These are phyloP conservation scores for Anisognathus igniventris DNA, from an alignment of 2,797 vertebrate genomes.

Conservation along the genomic window DNA sequence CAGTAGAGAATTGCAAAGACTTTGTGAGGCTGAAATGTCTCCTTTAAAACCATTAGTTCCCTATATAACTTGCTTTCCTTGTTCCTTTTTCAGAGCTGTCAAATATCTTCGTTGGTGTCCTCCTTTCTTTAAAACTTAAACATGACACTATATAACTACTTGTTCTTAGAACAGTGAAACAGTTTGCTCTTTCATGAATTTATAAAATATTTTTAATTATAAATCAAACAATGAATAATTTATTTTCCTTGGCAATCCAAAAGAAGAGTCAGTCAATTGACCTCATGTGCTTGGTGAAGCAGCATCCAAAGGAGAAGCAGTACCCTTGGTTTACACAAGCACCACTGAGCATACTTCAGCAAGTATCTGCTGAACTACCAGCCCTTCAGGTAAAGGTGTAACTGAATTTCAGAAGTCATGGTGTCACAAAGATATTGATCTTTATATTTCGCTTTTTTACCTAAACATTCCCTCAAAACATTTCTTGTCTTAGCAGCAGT, in stretches of 20 bases:
- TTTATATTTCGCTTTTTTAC: background rate
- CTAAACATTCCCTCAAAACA: background rate
- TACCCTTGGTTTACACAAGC: background rate
- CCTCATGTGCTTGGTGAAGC: background rate
- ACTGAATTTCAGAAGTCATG: background rate
- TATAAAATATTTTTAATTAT: conserved; percentile 24
- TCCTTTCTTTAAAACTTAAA: background rate
- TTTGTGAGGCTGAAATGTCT: background rate
- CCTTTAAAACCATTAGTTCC: background rate
- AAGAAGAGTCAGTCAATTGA: background rate
- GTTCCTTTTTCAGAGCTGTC: background rate
- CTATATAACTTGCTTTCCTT: background rate
- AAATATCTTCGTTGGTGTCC: background rate
- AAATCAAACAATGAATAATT: background rate
- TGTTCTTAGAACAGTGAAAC: background rate
- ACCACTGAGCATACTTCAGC: background rate
- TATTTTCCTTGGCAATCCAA: background rate
- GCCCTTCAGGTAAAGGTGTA: background rate
- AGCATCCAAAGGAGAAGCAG: background rate
- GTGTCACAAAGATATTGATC: background rate
- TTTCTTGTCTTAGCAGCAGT: background rate
- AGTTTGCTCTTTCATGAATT: background rate
- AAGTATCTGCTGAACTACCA: background rate
- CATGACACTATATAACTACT: background rate
- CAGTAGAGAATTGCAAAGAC: background rate